These are phyloP conservation scores for Marcusenius ussheri DNA, from an alignment of 2,113 vertebrate species.

Conservation along the genomic window DNA sequence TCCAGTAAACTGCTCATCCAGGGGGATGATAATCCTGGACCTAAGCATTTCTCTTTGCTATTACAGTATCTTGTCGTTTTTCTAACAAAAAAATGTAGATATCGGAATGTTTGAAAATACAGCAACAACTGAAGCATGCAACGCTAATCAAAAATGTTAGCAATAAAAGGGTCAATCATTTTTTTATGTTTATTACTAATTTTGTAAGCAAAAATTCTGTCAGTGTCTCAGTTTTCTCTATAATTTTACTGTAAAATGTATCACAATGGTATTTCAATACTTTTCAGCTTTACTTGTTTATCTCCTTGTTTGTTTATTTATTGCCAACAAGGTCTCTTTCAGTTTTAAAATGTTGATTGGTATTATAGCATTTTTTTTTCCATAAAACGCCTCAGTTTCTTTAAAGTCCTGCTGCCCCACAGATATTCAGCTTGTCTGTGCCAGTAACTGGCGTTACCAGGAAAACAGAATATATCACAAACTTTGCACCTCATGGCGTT, in stretches of 20 bases:
- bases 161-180: not conserved
- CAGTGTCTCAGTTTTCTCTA: not conserved
- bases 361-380: not conserved
- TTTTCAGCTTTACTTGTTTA: not conserved
- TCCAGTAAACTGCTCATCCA: not conserved
- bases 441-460: no score
- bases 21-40: not conserved
- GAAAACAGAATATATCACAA: not conserved
- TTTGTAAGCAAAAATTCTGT: not conserved
- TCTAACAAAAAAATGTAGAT: not conserved
- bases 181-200: not conserved
- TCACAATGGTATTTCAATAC: not conserved
- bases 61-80: not conserved
- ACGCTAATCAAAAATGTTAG: not conserved
- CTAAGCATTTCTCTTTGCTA: not conserved
- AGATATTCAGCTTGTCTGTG: not conserved
- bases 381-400: not conserved
- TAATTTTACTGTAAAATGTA: not conserved
- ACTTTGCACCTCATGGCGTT: not conserved
- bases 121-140: not conserved
- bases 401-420: not conserved
- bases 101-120: not conserved
- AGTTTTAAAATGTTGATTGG: not conserved
- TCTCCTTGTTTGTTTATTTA: not conserved
- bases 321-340: not conserved